Evolutionary conservation across 1,140 invertebrate species (phyloP), one percentile per base, ranked within the genome.

Genomic region (Hyles euphorbiae): DNA sequence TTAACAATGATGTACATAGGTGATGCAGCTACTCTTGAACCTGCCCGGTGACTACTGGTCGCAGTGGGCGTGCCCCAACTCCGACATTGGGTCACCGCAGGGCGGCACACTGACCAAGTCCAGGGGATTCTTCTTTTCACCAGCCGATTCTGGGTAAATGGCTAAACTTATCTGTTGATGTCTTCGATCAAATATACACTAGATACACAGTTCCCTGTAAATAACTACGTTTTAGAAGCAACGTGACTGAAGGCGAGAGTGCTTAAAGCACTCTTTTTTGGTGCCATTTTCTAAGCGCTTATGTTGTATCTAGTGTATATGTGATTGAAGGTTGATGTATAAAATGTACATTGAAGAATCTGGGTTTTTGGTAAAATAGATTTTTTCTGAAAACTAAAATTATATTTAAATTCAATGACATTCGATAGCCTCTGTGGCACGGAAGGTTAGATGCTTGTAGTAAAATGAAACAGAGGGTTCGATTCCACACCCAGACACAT

Each of bases 121-220:
- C 1, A 58, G 78, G 3, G 83, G 81, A 3, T 87, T 75, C 73
- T 87, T 85, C 79, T 87, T 85, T 71, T 87, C 83, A 11, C 83
- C 83, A 2, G 73, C 58, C 0, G 83, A 85, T 55, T 82, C 78
- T 47, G 81, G 76, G 83, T 83, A 55, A 69, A 36, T 64, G 7
- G 12, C 47, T 49, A 10, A 7, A n/a, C 47, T 12, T 22, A 4
- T 22, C 33, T 51, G 12, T 51, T 22, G 22, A 22, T 22, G 22
- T 22, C 22, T 22, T 22, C 22, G 22, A 22, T 22, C 22, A 22
- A 22, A 22, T 22, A 22, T 22, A 22, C 22, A 22, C 22, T 22
- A 22, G 22, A 22, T 22, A 22, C 22, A 22, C 2, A 22, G 22
- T 22, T 22, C 22, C 22, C 22, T 22, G 22, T 22, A 22, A 22